Base-by-base conservation (phyloP, 2,797 vertebrate genomes). In the Geotrypetes seraphini region DNA sequence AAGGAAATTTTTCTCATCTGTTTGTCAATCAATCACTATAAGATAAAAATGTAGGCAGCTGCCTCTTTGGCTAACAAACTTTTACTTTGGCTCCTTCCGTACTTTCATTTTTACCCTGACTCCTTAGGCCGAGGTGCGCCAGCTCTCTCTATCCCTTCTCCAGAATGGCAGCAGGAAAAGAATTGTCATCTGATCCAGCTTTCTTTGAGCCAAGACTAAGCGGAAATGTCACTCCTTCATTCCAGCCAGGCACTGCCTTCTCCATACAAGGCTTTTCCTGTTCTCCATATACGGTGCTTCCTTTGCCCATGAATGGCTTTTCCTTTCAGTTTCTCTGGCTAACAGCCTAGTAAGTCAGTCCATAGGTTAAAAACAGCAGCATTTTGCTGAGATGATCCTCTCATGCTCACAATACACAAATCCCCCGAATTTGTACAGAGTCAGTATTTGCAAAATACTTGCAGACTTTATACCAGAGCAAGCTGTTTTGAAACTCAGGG, bases 221-320 rank as follows among this genome's bases (percentile, higher is more conserved):
- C 78, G 75, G 81, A 86, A 85, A 85, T 83, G 81, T 83, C 77
- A 73, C 52, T 69, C 80, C 71, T 78, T 53, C 25, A 24, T 47
- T 63, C 54, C 67, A 66, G 69, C 71, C 79, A 79, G 72, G 75
- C 78, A 83, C 78, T 71, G 78, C 77, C 43, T 37, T 53, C 43
- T 43, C 75, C 73, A 49, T 64, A 48, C 60, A 67, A 46, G 73
- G 69, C 19, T 29, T 49, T 79, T 73, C 73, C 71, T 63, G 60
- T 49, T 66, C 66, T 64, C 81, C 63, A 39, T 62, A 84, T 66
- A 78, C 72, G 75, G 78, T 65, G 67, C 73, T 90, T 91, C 87
- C 88, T 87, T 75, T 43, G 59, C 44, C 71, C 69, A 70, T 60
- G 88, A 85, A 91, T 86, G 90, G 88, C 73, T 58, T 31, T 69